These are phyloP conservation scores for Sphaeridia pumilis DNA, from an alignment of 2,888 invertebrate genomes.

Conservation along the genomic window DNA sequence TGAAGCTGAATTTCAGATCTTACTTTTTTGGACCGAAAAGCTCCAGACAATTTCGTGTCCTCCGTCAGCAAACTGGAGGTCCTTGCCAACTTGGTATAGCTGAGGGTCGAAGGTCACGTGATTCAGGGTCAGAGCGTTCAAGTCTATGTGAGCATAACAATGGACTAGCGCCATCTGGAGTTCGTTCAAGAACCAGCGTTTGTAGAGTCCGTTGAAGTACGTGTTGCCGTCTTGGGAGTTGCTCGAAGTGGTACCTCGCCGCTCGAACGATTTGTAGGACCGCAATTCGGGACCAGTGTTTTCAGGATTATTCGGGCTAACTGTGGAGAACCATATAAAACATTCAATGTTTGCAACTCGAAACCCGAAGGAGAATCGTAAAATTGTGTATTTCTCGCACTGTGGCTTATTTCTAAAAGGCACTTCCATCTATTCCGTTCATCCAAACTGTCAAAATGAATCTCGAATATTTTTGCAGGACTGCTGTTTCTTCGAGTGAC, in stretches of 20 bases:
- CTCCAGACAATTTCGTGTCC: constrained; percentile 3
- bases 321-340: too few species aligned
- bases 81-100: constrained; percentile 7
- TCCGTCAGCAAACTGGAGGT: constrained; percentile 5
- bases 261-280: not conserved
- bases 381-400: not conserved
- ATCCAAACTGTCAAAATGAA: constrained; percentile 12
- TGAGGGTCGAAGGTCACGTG: not conserved
- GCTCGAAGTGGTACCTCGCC: constrained; percentile 8
- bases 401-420: constrained; percentile 11
- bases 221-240: constrained; percentile 4
- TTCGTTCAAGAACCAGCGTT: constrained; percentile 13
- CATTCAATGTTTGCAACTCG: not conserved
- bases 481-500: not conserved
- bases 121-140: not conserved
- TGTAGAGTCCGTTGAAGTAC: constrained; percentile 8
- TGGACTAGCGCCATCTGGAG: constrained; percentile 11
- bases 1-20: too few species aligned
- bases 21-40: constrained; percentile 12
- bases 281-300: not conserved
- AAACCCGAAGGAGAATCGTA: not conserved
- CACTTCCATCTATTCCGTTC: constrained; percentile 11
- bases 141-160: constrained; percentile 4
- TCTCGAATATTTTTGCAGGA: constrained; percentile 4
- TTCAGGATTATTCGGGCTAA: not conserved